Conservation (phyloP, 2,113 vertebrate species). For the Seriola quinqueradiata region DNA sequence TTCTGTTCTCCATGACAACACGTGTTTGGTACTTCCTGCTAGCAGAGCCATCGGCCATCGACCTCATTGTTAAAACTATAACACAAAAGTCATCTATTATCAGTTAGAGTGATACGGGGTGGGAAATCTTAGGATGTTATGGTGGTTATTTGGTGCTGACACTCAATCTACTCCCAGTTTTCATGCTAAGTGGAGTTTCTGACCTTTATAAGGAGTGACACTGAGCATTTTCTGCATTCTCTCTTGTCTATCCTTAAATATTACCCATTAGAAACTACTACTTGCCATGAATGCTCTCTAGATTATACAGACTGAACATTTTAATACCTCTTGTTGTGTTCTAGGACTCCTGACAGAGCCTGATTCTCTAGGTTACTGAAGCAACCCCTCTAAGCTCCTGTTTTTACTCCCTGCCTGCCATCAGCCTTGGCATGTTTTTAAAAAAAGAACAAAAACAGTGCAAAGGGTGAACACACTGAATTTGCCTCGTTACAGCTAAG, state of each 20-base stretch:
- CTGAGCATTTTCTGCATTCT: not conserved
- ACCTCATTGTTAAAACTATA: constrained; percentile 1
- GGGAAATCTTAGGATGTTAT: not conserved
- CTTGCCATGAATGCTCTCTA: not conserved
- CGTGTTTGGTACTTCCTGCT: not conserved
- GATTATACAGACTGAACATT: not conserved
- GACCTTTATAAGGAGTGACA: not conserved
- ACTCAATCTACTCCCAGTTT: not conserved
- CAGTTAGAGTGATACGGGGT: not conserved
- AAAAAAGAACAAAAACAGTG: not conserved
- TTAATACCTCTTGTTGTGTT: not conserved
- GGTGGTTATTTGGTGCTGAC: constrained; percentile 22
- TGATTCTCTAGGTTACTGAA: constrained; percentile 8
- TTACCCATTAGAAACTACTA: not conserved
- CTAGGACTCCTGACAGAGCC: not conserved
- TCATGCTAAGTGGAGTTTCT: constrained; percentile 26
- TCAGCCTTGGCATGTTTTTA: not conserved
- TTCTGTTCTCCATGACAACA: constrained; percentile 39
- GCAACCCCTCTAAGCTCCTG: constrained; percentile 17
- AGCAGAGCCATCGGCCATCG: constrained; percentile 1
- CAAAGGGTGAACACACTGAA: not conserved
- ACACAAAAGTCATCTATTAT: not conserved
- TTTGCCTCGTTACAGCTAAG: constrained; percentile 17
- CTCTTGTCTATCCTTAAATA: not conserved
- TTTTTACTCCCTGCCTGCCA: constrained; percentile 12